phyloP scores from a whole-genome alignment of 2,113 vertebrate genomes.

The Cricetomys ansorgei region DNA sequence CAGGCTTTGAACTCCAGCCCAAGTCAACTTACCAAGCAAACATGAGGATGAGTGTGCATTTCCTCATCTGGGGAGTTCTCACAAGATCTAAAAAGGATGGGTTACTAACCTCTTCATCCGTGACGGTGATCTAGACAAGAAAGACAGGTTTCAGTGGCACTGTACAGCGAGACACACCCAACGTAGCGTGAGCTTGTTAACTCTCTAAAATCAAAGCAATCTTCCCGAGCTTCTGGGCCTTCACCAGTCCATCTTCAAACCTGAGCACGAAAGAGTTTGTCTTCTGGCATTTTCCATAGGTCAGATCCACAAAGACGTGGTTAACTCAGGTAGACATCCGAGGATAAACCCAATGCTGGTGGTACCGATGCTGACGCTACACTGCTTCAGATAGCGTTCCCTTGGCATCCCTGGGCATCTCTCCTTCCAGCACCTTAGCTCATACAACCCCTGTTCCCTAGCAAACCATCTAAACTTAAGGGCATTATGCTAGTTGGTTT shows the following conservation, averaged over 20 bases:
- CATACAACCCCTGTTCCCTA: background rate
- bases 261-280: background rate
- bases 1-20: background rate
- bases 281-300: background rate
- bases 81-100: slow-evolving; percentile 92
- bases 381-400: background rate
- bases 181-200: background rate
- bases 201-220: background rate
- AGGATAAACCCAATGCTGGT: background rate
- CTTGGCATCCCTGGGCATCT: background rate
- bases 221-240: background rate
- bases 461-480: background rate
- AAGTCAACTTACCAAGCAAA: slow-evolving; percentile 92
- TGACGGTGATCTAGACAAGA: slow-evolving; percentile 86
- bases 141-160: slow-evolving; percentile 67
- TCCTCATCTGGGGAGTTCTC: slow-evolving; percentile 94
- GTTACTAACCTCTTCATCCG: slow-evolving; percentile 86
- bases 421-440: background rate
- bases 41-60: slow-evolving; percentile 94
- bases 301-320: background rate
- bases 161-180: background rate
- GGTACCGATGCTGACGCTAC: fast-evolving
- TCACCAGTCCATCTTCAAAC: background rate
- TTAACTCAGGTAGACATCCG: background rate
- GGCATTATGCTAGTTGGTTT: background rate